Base-by-base conservation (phyloP, 1,140 invertebrate genomes). In the Charaxes varanes region DNA sequence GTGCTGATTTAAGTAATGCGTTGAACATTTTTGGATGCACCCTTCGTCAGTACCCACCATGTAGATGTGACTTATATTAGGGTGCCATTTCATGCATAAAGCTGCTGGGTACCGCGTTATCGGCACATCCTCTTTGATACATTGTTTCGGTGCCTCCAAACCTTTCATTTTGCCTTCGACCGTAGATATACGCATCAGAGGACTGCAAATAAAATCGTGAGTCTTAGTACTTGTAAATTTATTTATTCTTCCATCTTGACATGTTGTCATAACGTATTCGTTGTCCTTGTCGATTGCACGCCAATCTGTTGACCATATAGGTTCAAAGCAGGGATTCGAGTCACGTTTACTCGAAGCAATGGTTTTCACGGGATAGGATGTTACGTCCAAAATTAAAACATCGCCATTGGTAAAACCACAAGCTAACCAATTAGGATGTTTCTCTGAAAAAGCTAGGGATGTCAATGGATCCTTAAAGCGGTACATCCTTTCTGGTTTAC, bases 1-100 rank as follows among this genome's bases (percentile, higher is more conserved):
- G 41, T 92, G 88, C 48, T 90, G 88, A 49, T 88, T 87, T 3
- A 88, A 63, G 56, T 89, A 87, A 50, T 87, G 88, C 1, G 81
- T 88, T 0, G 92, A 93, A 59, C 91, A 94, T 33, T 88, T 90
- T 67, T 94, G 90, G 8, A 96, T 86, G 49, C 89, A 91, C 1
- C 95, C 95, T 60, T 95, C 93, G 36, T 93, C 92, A 0, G 94
- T 94, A 0, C 93, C 93, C 0, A 96, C 88, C 7, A 92, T 87
- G 69, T 94, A 95, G 13, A 93, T 72, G 38, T 89, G 88, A 2
- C 84, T 81, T 11, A 89, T 73, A 0, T 68, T 68, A 0, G 90
- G 90, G 73, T 95, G 90, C 58, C 89, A 88, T 24, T 88, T 84
- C 4, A 92, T 68, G 18, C 86, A 87, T 38, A 89, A 64, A 53